Evolutionary conservation across 1,140 invertebrate species (phyloP).

Genomic region (Drosophila ercepeae): DNA sequence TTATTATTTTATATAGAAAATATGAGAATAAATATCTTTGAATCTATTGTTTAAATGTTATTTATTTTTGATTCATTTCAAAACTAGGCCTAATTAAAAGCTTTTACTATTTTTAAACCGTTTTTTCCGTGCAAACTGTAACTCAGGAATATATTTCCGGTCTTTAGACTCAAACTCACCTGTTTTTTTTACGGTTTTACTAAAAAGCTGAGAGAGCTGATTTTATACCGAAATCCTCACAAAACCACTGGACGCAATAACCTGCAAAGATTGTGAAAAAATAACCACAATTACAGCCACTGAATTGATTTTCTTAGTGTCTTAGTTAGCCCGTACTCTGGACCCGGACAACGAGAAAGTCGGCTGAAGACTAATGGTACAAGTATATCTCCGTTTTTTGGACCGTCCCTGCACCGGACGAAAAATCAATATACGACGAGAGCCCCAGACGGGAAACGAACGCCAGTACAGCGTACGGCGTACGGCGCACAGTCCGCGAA

Average conservation of each 20-base stretch:
- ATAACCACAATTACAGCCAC: neutral
- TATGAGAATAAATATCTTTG: too few relatives aligned
- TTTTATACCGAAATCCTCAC: conserved; percentile 19
- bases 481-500: conserved; percentile 24
- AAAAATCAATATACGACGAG: conserved; percentile 45
- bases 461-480: too few relatives aligned
- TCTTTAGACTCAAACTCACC: conserved; percentile 16
- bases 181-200: conserved; percentile 7
- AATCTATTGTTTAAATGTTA: too few relatives aligned
- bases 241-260: conserved; percentile 23
- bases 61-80: neutral
- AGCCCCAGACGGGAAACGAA: conserved; percentile 39
- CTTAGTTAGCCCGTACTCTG: conserved; percentile 6
- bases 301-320: neutral
- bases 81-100: neutral
- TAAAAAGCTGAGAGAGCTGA: neutral
- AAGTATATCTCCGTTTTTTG: conserved; percentile 16
- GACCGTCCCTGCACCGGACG: conserved; percentile 24
- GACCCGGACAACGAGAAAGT: conserved; percentile 27
- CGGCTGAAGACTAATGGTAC: conserved; percentile 25
- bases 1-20: too few relatives aligned
- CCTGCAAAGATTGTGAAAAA: conserved; percentile 5
- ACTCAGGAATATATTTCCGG: neutral
- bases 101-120: neutral
- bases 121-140: neutral